phyloP scores from a whole-genome alignment of 2,113 vertebrate species.

The Trichomycterus rosablanca region DNA sequence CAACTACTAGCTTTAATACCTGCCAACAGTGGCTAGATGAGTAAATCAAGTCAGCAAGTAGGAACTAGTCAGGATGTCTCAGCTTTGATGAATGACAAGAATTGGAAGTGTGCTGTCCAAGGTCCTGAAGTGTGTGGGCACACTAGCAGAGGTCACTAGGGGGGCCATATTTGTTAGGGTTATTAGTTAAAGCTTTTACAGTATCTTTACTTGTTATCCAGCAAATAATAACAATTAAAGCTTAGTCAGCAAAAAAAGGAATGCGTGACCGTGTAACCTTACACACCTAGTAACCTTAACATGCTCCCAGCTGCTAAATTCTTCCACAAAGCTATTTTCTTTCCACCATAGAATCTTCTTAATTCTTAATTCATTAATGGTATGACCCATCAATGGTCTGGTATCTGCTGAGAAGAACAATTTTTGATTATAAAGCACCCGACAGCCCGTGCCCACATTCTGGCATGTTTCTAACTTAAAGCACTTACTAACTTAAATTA shows the following conservation, averaged over 20 bases:
- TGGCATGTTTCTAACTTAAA: no score
- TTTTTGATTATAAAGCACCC: conserved; percentile 56
- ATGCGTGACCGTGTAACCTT: conserved; percentile 44
- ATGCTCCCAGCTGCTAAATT: conserved; percentile 59
- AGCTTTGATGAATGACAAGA: conserved; percentile 29
- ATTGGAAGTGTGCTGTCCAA: conserved; percentile 53
- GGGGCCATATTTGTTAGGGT: background rate
- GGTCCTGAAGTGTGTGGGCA: conserved; percentile 52
- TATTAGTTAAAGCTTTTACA: background rate
- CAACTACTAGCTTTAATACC: no score
- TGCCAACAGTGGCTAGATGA: no score
- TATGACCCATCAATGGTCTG: conserved; percentile 45
- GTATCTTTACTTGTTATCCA: background rate
- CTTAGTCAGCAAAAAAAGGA: conserved; percentile 38
- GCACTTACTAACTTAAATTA: no score
- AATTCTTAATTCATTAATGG: conserved; percentile 55
- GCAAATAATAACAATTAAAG: conserved; percentile 56
- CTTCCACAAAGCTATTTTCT: conserved; percentile 53
- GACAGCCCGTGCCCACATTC: no score
- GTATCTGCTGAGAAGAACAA: conserved; percentile 55
- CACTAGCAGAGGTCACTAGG: conserved; percentile 25
- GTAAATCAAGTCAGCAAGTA: no score
- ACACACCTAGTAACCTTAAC: conserved; percentile 45
- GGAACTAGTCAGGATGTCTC: background rate
- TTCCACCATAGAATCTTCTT: conserved; percentile 60